Percentiles rank a stretch among this genome's conserved stretches.
phyloP scores from a whole-genome alignment of 2,113 vertebrate species.

The Plotosus lineatus region DNA sequence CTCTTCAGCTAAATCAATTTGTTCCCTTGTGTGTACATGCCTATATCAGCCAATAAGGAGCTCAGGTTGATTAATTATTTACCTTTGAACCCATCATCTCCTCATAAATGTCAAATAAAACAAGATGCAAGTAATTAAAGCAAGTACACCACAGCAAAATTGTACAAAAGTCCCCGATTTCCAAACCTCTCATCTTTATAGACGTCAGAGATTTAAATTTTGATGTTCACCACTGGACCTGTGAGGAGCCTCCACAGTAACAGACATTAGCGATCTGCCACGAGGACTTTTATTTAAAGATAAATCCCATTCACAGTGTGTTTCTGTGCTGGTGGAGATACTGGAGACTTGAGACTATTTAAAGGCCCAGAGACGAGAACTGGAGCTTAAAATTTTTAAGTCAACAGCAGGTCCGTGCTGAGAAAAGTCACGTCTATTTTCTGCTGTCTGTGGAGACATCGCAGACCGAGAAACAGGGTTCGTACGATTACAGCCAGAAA shows the following conservation, averaged over 20 bases:
- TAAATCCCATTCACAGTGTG: not conserved
- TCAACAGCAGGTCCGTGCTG: slow-evolving; percentile 26
- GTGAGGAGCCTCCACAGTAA: not conserved
- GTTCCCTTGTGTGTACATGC: slow-evolving; percentile 21
- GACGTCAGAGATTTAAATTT: not conserved
- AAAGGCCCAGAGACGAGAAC: slow-evolving; percentile 29
- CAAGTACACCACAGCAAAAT: not conserved
- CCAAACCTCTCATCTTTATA: not conserved
- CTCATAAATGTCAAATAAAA: too few species aligned
- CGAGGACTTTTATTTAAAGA: not conserved
- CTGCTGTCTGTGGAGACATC: slow-evolving; percentile 44
- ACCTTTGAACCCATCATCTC: not conserved
- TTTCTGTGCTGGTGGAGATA: not conserved
- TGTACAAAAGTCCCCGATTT: not conserved
- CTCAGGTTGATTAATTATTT: slow-evolving; percentile 23
- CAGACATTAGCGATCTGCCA: not conserved
- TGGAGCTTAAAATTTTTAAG: slow-evolving; percentile 50
- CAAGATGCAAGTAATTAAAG: too few species aligned
- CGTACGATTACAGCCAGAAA: not conserved
- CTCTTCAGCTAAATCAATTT: slow-evolving; percentile 10
- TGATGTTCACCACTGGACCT: not conserved
- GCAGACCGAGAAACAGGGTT: slow-evolving; percentile 44
- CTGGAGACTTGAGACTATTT: slow-evolving; percentile 36
- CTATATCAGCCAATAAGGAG: slow-evolving; percentile 16
- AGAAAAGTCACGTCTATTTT: slow-evolving; percentile 50